phyloP scores from a whole-genome alignment of 2,113 vertebrate genomes.

The Vombatus ursinus region DNA sequence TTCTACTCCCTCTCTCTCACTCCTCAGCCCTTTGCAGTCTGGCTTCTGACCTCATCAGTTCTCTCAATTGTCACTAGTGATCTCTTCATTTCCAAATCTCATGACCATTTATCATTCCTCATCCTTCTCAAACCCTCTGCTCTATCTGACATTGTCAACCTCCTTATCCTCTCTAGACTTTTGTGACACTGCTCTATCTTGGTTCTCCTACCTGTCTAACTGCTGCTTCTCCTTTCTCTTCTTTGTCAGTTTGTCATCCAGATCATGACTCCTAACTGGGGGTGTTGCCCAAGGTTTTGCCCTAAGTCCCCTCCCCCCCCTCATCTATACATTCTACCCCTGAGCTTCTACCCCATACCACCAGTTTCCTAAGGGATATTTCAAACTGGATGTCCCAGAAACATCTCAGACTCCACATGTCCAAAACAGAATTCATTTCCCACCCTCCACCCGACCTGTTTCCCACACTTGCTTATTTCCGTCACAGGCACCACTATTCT shows the following conservation, averaged over 20 bases:
- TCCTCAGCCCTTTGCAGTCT: not conserved
- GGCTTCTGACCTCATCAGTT: not conserved
- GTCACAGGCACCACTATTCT: constrained; percentile 18
- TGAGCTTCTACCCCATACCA: no score
- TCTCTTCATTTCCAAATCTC: not conserved
- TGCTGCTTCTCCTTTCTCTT: not conserved
- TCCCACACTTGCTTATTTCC: constrained; percentile 69
- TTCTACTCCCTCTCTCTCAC: not conserved
- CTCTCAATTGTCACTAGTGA: not conserved
- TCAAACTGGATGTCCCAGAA: not conserved
- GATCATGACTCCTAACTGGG: not conserved
- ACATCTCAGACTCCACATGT: not conserved
- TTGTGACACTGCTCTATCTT: not conserved
- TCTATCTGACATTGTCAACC: not conserved
- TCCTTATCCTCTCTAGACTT: not conserved
- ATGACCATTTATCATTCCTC: not conserved
- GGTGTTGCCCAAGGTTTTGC: not conserved
- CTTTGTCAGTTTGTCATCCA: not conserved
- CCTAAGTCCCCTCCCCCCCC: not conserved
- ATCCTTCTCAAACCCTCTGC: not conserved
- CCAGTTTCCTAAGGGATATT: not conserved
- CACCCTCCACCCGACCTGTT: constrained; percentile 28
- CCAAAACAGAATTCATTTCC: not conserved
- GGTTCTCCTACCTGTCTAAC: not conserved
- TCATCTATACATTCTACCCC: not conserved